Base-by-base conservation (phyloP, 2,888 invertebrate species). In the Rhingia rostrata region DNA sequence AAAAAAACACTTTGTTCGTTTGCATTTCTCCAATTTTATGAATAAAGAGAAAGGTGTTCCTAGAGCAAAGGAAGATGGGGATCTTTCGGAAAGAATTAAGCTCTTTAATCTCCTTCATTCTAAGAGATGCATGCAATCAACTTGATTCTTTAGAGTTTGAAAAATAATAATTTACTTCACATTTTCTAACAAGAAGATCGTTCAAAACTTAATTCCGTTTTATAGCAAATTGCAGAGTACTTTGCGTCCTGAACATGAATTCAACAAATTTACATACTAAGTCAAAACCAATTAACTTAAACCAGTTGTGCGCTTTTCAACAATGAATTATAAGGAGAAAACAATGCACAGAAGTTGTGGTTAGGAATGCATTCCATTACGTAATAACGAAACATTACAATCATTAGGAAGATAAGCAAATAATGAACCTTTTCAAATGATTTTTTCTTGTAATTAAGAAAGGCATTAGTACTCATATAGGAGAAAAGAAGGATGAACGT, bases 1-100 rank as follows among this genome's bases (percentile, higher is more conserved):
- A 22, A 30, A 45, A 49, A 35, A 37, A 49, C 30, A 10, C 49
- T 60, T 43, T 12, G 37, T 49, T 58, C 12, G 9, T 75, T 75
- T 75, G 41, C 49, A 66, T 66, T 49, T 67, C 10, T 45, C 69
- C 45, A 77, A 69, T 77, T 56, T 53, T 39, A 22, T 54, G 9
- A 67, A 47, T 12, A 32, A 47, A 69, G 54, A 37, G 53, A 47
- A 69, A 61, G 53, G 60, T 69, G 58, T 60, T 58, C 39, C 49
- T 30, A 6, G 9, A 56, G 39, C 30, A n/a, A 4, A 54, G 10
- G 12, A 22, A 33, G 14, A 6, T 33, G 43, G 6, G 7, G 0
- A n/a, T 39, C 4, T 10, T 2, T 22, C 1, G 7, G 30, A 32
- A 60, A 4, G 35, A 63, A 37, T 5, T 22, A 43, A 10, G 54